Evolutionary conservation across 2,113 vertebrate species (phyloP).

Genomic region (Tyrannus savana): DNA sequence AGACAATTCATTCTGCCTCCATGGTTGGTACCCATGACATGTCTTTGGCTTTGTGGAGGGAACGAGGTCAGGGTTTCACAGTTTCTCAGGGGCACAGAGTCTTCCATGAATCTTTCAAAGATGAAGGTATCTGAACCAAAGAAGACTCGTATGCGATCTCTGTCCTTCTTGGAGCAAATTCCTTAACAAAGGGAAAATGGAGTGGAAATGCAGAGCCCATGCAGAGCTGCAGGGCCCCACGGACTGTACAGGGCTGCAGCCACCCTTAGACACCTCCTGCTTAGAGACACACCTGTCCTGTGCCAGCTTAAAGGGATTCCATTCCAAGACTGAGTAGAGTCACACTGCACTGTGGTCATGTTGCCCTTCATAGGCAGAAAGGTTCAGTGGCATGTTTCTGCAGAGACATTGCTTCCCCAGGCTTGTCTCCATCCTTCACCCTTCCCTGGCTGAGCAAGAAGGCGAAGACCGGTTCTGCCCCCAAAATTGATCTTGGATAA

Average conservation of each 20-base stretch:
- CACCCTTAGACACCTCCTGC: background rate
- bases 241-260: background rate
- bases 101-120: background rate
- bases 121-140: background rate
- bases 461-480: background rate
- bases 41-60: background rate
- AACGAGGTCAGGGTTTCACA: background rate
- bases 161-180: background rate
- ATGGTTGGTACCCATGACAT: rapidly evolving
- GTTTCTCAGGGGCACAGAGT: background rate
- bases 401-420: background rate
- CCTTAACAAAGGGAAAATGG: background rate
- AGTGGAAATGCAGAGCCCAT: rapidly evolving
- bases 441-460: background rate
- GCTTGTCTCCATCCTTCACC: background rate
- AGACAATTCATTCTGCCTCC: background rate
- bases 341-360: rapidly evolving
- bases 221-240: background rate
- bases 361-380: background rate
- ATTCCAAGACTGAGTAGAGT: background rate
- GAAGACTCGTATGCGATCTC: background rate
- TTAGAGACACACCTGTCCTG: background rate
- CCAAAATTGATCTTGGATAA: background rate
- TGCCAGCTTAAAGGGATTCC: background rate
- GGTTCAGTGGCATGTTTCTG: background rate